These are phyloP conservation scores for Hafferia zeledoni DNA, from an alignment of 2,797 vertebrate species.

Conservation along the genomic window DNA sequence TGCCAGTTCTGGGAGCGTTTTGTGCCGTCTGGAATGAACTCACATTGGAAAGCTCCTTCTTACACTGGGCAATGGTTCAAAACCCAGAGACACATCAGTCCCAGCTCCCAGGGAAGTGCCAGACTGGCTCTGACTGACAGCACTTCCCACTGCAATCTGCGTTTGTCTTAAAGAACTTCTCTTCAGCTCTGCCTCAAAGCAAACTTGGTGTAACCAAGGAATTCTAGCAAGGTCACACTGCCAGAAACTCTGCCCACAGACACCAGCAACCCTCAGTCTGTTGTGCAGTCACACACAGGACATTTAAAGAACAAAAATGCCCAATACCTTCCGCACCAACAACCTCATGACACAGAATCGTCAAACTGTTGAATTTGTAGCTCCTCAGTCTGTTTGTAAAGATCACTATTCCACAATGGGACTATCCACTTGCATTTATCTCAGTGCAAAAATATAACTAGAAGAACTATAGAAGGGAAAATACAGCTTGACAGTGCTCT, in stretches of 20 bases:
- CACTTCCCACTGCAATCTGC: conserved; percentile 43
- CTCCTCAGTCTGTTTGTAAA: neutral
- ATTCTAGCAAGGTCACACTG: conserved; percentile 1
- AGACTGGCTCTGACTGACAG: conserved; percentile 31
- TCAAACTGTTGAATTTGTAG: neutral
- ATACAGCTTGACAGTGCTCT: neutral
- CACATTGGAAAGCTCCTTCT: neutral
- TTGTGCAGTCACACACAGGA: neutral
- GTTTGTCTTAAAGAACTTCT: conserved; percentile 2
- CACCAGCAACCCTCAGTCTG: neutral
- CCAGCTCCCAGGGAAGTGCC: neutral
- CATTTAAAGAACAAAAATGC: neutral
- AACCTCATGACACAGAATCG: neutral
- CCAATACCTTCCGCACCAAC: neutral
- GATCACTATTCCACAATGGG: neutral
- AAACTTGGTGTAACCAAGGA: neutral
- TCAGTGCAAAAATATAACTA: neutral
- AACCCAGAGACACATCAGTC: conserved; percentile 8
- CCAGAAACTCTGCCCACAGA: neutral
- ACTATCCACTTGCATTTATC: neutral
- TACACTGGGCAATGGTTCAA: conserved; percentile 22
- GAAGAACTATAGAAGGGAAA: neutral
- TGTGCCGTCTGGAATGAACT: neutral
- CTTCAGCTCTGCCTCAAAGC: neutral
- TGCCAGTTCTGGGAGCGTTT: neutral